phyloP scores from a whole-genome alignment of 2,113 vertebrate species.

The Aix galericulata region DNA sequence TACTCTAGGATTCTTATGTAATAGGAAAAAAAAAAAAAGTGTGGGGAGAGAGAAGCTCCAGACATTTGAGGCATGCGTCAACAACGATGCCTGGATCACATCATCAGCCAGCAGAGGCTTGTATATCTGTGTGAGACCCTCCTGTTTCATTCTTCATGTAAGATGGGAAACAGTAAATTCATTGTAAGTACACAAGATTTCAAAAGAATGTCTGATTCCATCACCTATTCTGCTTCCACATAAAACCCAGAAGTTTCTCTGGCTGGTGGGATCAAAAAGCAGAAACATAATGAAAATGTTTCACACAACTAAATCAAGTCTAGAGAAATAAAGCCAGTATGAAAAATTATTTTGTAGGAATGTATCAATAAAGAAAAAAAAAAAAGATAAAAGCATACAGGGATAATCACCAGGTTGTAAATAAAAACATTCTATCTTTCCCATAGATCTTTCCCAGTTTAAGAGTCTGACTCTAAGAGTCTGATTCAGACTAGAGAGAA shows the following conservation, averaged over 20 bases:
- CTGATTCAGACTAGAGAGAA: not conserved
- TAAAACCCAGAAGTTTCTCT: not conserved
- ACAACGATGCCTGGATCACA: not conserved
- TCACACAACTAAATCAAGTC: not conserved
- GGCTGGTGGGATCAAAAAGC: not conserved
- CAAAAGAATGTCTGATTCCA: not conserved
- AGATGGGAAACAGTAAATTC: not conserved
- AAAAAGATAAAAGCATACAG: not conserved
- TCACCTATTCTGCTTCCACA: not conserved
- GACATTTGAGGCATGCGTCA: not conserved
- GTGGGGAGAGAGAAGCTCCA: not conserved
- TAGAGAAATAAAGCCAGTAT: not conserved
- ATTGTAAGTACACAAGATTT: not conserved
- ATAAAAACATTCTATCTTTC: not conserved
- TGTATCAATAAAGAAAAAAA: not conserved
- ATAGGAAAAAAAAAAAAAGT: not conserved
- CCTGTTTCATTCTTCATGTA: not conserved
- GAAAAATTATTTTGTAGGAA: not conserved
- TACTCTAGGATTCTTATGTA: not conserved
- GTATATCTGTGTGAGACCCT: not conserved
- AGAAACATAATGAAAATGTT: slow-evolving; percentile 6
- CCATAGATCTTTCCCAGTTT: not conserved
- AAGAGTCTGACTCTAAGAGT: not conserved
- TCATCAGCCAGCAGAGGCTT: not conserved
- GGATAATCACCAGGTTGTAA: not conserved